Evolutionary conservation across 2,888 invertebrate genomes (phyloP), one percentile per base, ranked within the genome.

Genomic region (Eugnorisma glareosa): DNA sequence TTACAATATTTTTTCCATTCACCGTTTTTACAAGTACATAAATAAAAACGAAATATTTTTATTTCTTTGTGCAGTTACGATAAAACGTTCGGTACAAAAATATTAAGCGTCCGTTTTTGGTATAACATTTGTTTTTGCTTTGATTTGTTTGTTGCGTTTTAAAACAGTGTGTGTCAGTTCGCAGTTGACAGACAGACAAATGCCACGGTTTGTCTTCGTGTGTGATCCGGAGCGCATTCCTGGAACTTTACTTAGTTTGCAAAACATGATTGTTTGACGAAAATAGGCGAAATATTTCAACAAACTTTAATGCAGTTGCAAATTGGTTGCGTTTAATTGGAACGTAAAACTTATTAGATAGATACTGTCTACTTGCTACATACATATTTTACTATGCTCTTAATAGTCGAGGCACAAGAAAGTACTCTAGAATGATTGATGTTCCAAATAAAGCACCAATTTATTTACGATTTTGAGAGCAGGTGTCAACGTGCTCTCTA

Each of bases 191-290:
- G 45, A 54, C 67, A 28, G 73, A 83, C 67, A 83, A 54, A 83
- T 83, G 40, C 61, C 48, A 40, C 80, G 21, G 70, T 74, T 67
- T 45, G 66, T 83, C 74, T 61, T 79, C 82, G 80, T 84, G 82
- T 83, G 82, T 74, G 84, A 67, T 79, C 84, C 54, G 24, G 31
- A 10, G 67, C 31, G n/a, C 48, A 79, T 82, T 82, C 79, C 48
- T 63, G 57, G 66, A 79, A 79, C 31, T 66, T 54, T 31, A 45
- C 31, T 67, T 51, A 31, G 7, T 40, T 74, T 43, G 51, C n/a
- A 54, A 31, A 79, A 40, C n/a, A 59, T 21, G 24, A 67, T 76
- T 37, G 13, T 43, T 18, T 35, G 35, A 43, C n/a, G 31, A 28
- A 43, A 76, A 40, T 48, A 48, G 21, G 13, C 45, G 1, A 31